A percentile compares a stretch with the other conserved stretches of the same genome.
phyloP scores from a whole-genome alignment of 2,888 invertebrate genomes.

The Nebria brevicollis region DNA sequence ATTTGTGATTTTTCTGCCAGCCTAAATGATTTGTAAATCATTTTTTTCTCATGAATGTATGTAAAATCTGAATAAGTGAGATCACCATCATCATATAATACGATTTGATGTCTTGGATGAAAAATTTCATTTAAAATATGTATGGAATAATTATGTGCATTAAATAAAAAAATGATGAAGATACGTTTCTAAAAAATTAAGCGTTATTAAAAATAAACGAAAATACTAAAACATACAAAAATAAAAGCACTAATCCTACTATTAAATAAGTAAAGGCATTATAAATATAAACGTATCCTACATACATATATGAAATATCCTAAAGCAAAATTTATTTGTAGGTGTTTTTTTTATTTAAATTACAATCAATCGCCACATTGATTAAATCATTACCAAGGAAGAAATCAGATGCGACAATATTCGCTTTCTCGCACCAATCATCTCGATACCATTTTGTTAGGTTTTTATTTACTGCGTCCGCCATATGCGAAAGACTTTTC shows the following conservation, averaged over 20 bases:
- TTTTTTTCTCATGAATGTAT: too few species aligned
- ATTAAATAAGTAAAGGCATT: background rate
- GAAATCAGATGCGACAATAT: constrained; percentile 79
- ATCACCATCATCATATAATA: too few species aligned
- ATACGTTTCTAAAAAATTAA: too few species aligned
- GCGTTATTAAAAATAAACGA: background rate
- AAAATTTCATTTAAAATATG: too few species aligned
- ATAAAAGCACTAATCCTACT: background rate
- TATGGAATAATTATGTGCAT: too few species aligned
- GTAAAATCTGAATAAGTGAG: too few species aligned
- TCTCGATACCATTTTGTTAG: constrained; percentile 75
- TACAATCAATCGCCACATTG: constrained; percentile 71
- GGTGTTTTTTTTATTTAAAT: constrained; percentile 49
- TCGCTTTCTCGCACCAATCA: constrained; percentile 74
- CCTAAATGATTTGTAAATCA: too few species aligned
- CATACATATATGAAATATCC: background rate
- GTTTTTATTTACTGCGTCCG: constrained; percentile 75
- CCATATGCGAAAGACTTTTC: constrained; percentile 71
- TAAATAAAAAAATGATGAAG: too few species aligned
- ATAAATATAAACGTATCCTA: background rate
- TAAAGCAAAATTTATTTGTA: background rate
- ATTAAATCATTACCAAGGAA: constrained; percentile 78
- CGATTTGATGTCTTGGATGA: too few species aligned
- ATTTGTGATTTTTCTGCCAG: too few species aligned
- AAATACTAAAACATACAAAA: background rate